These are phyloP conservation scores for Calliscelio sp. DNA, from an alignment of 2,888 invertebrate genomes.

Conservation along the genomic window DNA sequence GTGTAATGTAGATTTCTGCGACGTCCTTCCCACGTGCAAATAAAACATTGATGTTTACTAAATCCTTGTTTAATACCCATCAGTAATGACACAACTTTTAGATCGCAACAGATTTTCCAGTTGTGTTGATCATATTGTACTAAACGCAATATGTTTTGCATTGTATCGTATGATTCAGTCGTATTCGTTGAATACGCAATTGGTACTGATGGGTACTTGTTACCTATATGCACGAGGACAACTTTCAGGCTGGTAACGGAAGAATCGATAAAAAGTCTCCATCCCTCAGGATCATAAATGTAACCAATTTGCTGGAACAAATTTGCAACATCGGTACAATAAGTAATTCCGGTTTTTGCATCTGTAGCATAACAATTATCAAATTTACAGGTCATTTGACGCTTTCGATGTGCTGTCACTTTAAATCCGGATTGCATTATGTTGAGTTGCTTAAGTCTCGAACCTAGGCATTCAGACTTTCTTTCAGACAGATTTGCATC, in stretches of 20 bases:
- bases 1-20: slow-evolving; percentile 20
- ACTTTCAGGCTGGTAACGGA: neutral
- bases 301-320: neutral
- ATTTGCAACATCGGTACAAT: neutral
- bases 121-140: neutral
- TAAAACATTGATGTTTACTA: slow-evolving; percentile 16
- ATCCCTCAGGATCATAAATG: neutral
- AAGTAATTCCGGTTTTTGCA: neutral
- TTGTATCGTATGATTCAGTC: slow-evolving; percentile 12
- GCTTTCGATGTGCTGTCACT: no score
- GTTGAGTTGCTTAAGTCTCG: neutral
- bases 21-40: slow-evolving; percentile 36
- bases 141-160: neutral
- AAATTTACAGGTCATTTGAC: neutral
- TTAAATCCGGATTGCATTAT: neutral
- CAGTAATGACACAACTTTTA: slow-evolving; percentile 16
- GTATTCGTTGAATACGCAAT: neutral
- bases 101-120: slow-evolving; percentile 28
- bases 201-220: slow-evolving; percentile 10
- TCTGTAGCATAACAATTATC: neutral
- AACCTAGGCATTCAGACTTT: neutral
- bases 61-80: slow-evolving; percentile 13
- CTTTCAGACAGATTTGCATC: neutral
- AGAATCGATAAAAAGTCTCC: neutral
- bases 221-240: neutral